Evolutionary conservation across 2,113 vertebrate species (phyloP).

Genomic region (Dicentrarchus labrax): DNA sequence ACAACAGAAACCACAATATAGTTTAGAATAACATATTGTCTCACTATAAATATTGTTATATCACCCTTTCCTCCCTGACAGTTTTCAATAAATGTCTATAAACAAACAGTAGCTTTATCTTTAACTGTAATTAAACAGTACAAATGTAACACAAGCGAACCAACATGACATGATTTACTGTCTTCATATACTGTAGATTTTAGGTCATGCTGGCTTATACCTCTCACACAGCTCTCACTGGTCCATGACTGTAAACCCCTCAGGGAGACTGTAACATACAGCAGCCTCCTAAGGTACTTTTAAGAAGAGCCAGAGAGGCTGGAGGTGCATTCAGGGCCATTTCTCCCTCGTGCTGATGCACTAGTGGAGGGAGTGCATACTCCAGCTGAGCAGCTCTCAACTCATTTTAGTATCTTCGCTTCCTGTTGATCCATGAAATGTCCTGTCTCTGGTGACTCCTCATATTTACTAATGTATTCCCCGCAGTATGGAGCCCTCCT

Average conservation of each 20-base stretch:
- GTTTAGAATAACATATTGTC: background rate
- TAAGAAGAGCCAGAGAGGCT: constrained; percentile 75
- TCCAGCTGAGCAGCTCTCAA: constrained; percentile 90
- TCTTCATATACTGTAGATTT: background rate
- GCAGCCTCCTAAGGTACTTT: constrained; percentile 87
- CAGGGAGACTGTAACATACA: constrained; percentile 67
- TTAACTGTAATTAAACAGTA: background rate
- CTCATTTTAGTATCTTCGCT: constrained; percentile 94
- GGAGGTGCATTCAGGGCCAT: constrained; percentile 66
- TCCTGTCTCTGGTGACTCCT: constrained; percentile 93
- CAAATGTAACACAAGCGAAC: background rate
- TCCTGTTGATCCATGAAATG: constrained; percentile 98
- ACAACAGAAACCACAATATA: background rate
- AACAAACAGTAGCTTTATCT: background rate
- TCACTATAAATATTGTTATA: background rate
- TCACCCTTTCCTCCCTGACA: background rate
- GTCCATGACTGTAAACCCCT: constrained; percentile 27
- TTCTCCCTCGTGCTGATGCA: constrained; percentile 86
- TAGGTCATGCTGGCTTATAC: background rate
- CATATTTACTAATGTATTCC: constrained; percentile 97
- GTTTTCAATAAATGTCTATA: background rate
- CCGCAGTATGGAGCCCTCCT: constrained; percentile 88
- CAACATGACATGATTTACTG: background rate
- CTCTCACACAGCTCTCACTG: constrained; percentile 1
- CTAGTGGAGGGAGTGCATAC: constrained; percentile 84